Conservation (phyloP, 2,113 vertebrate species). For the Dunckerocampus dactyliophorus region DNA sequence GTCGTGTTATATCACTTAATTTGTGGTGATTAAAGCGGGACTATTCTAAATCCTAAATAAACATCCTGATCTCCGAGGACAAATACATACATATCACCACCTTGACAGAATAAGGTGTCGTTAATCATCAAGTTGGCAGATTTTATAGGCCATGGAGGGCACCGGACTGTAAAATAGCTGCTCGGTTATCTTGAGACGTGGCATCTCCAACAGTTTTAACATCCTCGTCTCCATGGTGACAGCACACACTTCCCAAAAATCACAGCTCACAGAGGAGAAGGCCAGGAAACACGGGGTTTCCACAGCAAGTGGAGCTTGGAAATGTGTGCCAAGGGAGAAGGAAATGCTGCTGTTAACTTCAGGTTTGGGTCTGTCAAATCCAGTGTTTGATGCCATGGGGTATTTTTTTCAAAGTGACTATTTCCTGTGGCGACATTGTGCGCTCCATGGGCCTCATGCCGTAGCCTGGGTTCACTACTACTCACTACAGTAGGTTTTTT, state of each 20-base stretch:
- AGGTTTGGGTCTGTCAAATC: slow-evolving; percentile 20
- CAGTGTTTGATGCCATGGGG: slow-evolving; percentile 22
- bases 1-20: not conserved
- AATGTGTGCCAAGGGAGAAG: slow-evolving; percentile 29
- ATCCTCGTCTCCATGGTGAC: slow-evolving; percentile 32
- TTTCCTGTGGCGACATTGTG: slow-evolving; percentile 33
- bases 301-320: slow-evolving; percentile 22
- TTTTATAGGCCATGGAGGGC: not conserved
- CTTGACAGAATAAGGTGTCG: not conserved
- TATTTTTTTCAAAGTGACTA: slow-evolving; percentile 23
- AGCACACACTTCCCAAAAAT: slow-evolving; percentile 42
- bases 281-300: slow-evolving; percentile 54
- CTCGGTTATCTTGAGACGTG: not conserved
- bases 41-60: not conserved
- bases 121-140: not conserved
- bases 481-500: too few species aligned
- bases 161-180: not conserved
- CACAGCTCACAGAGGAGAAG: slow-evolving; percentile 13
- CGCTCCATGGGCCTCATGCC: slow-evolving; percentile 40
- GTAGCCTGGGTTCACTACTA: too few species aligned
- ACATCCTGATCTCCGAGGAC: not conserved
- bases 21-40: not conserved
- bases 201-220: slow-evolving; percentile 27
- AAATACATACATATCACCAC: not conserved
- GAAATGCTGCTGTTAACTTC: slow-evolving; percentile 41